Base-by-base conservation (phyloP, 2,888 invertebrate genomes). In the Horisme vitalbata region DNA sequence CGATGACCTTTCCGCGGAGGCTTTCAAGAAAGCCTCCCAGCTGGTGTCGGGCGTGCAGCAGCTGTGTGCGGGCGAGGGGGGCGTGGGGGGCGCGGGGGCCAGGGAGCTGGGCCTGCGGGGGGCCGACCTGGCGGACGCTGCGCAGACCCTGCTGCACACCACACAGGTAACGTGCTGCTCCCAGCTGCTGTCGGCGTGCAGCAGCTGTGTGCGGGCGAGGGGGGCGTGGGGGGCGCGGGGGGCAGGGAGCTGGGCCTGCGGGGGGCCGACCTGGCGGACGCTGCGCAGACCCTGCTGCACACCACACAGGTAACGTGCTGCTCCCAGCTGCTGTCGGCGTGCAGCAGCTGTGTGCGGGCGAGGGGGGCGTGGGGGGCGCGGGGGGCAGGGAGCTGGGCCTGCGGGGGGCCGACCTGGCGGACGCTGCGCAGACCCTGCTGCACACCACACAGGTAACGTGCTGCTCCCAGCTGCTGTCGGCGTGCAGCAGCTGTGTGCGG, bases 261-360 rank as follows among this genome's bases (percentile, higher is more conserved):
- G 3, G 72, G 70, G 0, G 55, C 63, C 0, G 45, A 36, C 20
- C 57, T 72, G 0, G 72, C 69, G 1, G 68, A 67, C 10, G 61
- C 63, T 0, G 74, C 75, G 0, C 61, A 74, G 34, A 58, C 56
- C 0, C 52, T 81, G 9, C 55, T 71, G 1, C 63, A 65, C 15
- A 54, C 67, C n/a, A 68, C 71, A 4, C 70, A 75, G 72, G 79
- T 77, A 26, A 18, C 18, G 7, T n/a, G n/a, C n/a, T n/a, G n/a
- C n/a, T n/a, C n/a, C n/a, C n/a, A n/a, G n/a, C n/a, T n/a, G n/a
- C n/a, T n/a, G n/a, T n/a, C n/a, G n/a, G n/a, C n/a, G 18, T 18
- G 18, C 18, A 18, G 18, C 1, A 18, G 1, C 18, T 18, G 1
- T n/a, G n/a, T n/a, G n/a, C n/a, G n/a, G n/a, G 31, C 57, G 56